Conservation (phyloP, 2,888 invertebrate genomes). For the Gasteruption jaculator region DNA sequence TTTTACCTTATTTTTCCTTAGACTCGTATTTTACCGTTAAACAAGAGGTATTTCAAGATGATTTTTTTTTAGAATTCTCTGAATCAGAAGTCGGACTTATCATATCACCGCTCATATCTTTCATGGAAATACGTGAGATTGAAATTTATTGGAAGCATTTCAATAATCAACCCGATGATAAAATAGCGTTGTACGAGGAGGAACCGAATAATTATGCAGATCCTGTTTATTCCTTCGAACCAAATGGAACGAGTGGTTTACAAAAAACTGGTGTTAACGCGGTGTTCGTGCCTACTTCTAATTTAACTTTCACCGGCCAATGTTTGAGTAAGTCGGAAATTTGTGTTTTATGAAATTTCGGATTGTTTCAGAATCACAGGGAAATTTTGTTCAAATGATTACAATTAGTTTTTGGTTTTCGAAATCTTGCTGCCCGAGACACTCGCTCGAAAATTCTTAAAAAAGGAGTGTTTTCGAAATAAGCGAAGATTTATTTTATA, state of each 20-base stretch:
- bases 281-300: conserved; percentile 29
- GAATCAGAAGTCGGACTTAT: conserved; percentile 32
- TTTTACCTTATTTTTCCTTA: too few relatives aligned
- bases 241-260: conserved; percentile 26
- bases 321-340: conserved; percentile 29
- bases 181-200: conserved; percentile 28
- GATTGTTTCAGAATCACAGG: too few relatives aligned
- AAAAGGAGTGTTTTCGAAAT: too few relatives aligned
- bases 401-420: background rate
- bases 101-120: conserved; percentile 34
- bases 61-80: conserved; percentile 23
- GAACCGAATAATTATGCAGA: conserved; percentile 18
- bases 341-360: background rate
- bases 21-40: too few relatives aligned
- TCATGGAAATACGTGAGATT: conserved; percentile 29
- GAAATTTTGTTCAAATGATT: too few relatives aligned
- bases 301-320: conserved; percentile 29
- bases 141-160: conserved; percentile 38
- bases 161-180: conserved; percentile 28
- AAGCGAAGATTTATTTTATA: too few relatives aligned
- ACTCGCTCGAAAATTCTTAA: too few relatives aligned
- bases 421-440: too few relatives aligned
- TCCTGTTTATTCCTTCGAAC: conserved; percentile 27
- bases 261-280: conserved; percentile 31
- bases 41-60: background rate